These are phyloP conservation scores for Australoheros scitulus DNA, from an alignment of 2,113 vertebrate genomes.

Conservation along the genomic window DNA sequence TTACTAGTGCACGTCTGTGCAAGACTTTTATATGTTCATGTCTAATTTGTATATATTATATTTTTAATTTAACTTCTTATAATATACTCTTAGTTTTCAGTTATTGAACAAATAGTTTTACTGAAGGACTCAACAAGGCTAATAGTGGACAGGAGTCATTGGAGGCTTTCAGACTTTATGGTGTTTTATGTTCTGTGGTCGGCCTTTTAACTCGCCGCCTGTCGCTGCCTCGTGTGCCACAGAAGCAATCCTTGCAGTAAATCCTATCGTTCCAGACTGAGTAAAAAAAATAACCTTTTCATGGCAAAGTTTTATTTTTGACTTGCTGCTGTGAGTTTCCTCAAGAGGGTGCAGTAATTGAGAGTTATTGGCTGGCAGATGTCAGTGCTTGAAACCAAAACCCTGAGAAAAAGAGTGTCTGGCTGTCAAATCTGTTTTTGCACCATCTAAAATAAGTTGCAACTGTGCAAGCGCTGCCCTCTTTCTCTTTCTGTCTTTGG, in stretches of 20 bases:
- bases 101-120: not conserved
- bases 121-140: not conserved
- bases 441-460: conserved; percentile 19
- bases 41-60: not conserved
- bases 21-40: not conserved
- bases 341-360: conserved; percentile 16
- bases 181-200: not conserved
- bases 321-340: not conserved
- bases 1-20: not conserved
- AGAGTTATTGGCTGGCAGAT: conserved; percentile 15
- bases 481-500: conserved; percentile 9
- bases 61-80: not conserved
- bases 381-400: conserved; percentile 29
- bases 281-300: not conserved
- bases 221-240: not conserved
- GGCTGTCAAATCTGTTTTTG: conserved; percentile 47
- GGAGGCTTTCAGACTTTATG: not conserved
- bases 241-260: not conserved
- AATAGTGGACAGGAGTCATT: not conserved
- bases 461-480: not conserved
- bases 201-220: not conserved
- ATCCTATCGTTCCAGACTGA: not conserved
- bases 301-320: not conserved
- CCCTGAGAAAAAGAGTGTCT: conserved; percentile 3
- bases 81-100: not conserved